A percentile compares a stretch with the other conserved stretches of the same genome.
These are phyloP conservation scores for Brachyhypopomus occidentalis DNA, from an alignment of 2,113 vertebrate genomes.

Conservation along the genomic window DNA sequence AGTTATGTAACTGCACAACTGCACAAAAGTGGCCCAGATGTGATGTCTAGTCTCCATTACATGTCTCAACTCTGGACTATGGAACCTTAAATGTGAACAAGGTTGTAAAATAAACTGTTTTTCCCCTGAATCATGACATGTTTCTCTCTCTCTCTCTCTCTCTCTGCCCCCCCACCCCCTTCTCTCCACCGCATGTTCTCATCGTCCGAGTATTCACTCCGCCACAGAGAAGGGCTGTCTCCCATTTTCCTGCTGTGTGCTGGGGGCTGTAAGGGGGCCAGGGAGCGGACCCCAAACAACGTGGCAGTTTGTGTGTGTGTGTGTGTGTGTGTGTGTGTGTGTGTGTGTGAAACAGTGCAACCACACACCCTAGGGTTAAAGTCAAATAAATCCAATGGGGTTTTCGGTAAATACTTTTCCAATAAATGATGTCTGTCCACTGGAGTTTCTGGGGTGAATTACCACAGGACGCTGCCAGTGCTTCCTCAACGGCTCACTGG, in stretches of 20 bases:
- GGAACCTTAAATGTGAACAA: constrained; percentile 45
- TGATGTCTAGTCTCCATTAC: constrained; percentile 30
- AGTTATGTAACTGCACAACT: not conserved
- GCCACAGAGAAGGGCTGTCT: constrained; percentile 55
- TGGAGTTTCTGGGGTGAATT: constrained; percentile 53
- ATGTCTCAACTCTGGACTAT: constrained; percentile 28
- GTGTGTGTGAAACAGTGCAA: constrained; percentile 3
- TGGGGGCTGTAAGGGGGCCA: constrained; percentile 50
- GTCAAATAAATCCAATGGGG: constrained; percentile 51
- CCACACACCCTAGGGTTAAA: constrained; percentile 40
- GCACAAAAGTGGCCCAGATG: not conserved
- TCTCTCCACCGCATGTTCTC: constrained; percentile 56
- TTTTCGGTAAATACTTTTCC: constrained; percentile 47
- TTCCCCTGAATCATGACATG: constrained; percentile 47
- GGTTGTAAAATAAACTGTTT: constrained; percentile 53
- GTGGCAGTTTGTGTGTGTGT: constrained; percentile 48
- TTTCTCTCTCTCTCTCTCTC: constrained; percentile 25
- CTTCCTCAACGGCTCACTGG: constrained; percentile 47
- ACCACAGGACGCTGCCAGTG: constrained; percentile 45
- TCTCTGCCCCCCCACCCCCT: constrained; percentile 30
- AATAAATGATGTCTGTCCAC: constrained; percentile 55
- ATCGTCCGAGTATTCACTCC: constrained; percentile 58
- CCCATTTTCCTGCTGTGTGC: constrained; percentile 55
- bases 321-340: constrained; percentile 9
- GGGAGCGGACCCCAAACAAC: constrained; percentile 56